Conservation (phyloP, 2,113 vertebrate species). For the Leucosticte australis region DNA sequence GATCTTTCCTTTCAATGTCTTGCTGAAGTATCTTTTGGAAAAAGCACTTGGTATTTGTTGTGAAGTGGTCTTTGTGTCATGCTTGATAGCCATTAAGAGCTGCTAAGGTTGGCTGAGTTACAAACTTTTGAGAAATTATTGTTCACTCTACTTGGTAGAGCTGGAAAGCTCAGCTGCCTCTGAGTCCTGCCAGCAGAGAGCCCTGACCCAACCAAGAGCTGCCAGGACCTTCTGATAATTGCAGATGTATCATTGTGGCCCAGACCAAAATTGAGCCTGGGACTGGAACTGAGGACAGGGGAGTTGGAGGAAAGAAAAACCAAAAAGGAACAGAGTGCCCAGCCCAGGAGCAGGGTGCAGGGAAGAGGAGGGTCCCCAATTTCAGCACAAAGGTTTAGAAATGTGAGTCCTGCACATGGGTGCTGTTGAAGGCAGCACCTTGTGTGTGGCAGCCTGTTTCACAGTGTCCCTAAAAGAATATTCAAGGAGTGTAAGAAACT, state of each 20-base stretch:
- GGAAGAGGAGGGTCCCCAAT: neutral
- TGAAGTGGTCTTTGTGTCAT: neutral
- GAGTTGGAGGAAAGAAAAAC: fast-evolving
- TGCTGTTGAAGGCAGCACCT: neutral
- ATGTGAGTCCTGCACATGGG: neutral
- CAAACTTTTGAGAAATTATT: slow-evolving; percentile 5
- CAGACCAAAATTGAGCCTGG: neutral
- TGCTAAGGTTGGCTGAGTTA: neutral
- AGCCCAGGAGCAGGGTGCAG: neutral
- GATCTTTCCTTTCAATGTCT: neutral
- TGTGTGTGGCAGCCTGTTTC: neutral
- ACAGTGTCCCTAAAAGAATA: neutral
- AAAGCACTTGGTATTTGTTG: neutral
- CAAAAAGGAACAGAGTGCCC: too few relatives aligned
- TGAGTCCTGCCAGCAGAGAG: neutral
- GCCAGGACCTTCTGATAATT: neutral
- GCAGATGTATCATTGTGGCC: neutral
- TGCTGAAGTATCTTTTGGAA: neutral
- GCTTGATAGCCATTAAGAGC: neutral
- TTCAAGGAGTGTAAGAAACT: neutral
- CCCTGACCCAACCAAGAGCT: neutral
- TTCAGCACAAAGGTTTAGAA: neutral
- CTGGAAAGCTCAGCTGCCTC: neutral
- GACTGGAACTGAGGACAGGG: neutral
- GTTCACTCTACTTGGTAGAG: neutral